Conservation (phyloP, 2,797 vertebrate species). For the Rousettus madagascariensis region DNA sequence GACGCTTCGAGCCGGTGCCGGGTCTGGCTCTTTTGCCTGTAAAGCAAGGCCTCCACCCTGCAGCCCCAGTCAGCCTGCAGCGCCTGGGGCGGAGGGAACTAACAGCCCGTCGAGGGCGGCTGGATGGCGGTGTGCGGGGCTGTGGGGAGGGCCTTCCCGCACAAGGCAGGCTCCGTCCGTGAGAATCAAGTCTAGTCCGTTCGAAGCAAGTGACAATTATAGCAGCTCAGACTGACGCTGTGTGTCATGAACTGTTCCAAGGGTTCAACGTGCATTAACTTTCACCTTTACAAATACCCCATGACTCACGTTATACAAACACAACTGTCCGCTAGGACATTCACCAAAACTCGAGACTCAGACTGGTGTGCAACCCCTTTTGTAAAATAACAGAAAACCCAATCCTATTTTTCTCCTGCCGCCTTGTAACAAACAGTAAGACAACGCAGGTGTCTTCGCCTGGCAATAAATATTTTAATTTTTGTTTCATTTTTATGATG, state of each 20-base stretch:
- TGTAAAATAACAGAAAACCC: not conserved
- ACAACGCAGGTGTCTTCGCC: constrained; percentile 59
- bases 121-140: rapidly evolving
- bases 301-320: not conserved
- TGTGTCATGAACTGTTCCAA: not conserved
- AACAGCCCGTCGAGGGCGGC: rapidly evolving
- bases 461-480: constrained; percentile 88
- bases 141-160: not conserved
- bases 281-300: not conserved
- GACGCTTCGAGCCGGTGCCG: not conserved
- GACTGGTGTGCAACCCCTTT: not conserved
- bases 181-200: not conserved
- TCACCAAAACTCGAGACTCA: not conserved
- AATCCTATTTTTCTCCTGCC: not conserved
- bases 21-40: not conserved
- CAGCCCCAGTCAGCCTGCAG: no score
- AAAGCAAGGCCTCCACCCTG: not conserved
- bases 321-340: no score
- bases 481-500: constrained; percentile 85
- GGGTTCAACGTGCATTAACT: not conserved
- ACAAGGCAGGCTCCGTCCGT: rapidly evolving
- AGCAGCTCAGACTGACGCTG: not conserved
- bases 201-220: not conserved
- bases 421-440: not conserved
- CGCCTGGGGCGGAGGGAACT: not conserved